Evolutionary conservation across 2,113 vertebrate species (phyloP), one percentile per base, ranked within the genome.

Genomic region (Callocephalon fimbriatum): DNA sequence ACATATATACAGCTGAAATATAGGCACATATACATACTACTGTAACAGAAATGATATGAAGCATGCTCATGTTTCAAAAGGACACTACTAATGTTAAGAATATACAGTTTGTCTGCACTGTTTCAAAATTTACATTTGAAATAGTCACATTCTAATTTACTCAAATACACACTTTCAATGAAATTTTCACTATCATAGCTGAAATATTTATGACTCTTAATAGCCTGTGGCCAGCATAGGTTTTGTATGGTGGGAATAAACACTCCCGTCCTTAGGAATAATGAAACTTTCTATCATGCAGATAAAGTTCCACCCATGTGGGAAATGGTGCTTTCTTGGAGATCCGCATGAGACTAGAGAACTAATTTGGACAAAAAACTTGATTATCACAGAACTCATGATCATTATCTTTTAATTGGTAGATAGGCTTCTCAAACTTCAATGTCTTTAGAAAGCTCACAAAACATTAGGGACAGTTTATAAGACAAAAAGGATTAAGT

Each of bases 51-150:
- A 48, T 35, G 2, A 77, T 47, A 38, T 54, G 35, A 91, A 1
- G 1, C 19, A 83, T 48, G 32, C 27, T 95, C 42, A 38, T 3
- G 8, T 82, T 88, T 78, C 58, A 82, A 81, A 81, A 89, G 87
- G 61, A 58, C 63, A 86, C 25, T 82, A 67, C 84, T 45, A 38
- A 94, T 81, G 80, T 91, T 86, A 75, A 56, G 50, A 81, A 80
- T 17, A 25, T 93, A 56, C 68, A 72, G 19, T 86, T 86, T 82
- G 38, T 62, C 29, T 85, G 67, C 15, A 67, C 22, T 59, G 63
- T 26, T 86, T 82, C 54, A 90, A 44, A 83, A 94, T 79, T 88
- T 70, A 82, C 31, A 38, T 86, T 38, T 73, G 45, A 94, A 93
- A 86, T 8, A 81, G 20, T 67, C 51, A 65, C 9, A 7, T 47